phyloP scores from a whole-genome alignment of 1,140 invertebrate genomes.

The Saccostrea cuccullata region DNA sequence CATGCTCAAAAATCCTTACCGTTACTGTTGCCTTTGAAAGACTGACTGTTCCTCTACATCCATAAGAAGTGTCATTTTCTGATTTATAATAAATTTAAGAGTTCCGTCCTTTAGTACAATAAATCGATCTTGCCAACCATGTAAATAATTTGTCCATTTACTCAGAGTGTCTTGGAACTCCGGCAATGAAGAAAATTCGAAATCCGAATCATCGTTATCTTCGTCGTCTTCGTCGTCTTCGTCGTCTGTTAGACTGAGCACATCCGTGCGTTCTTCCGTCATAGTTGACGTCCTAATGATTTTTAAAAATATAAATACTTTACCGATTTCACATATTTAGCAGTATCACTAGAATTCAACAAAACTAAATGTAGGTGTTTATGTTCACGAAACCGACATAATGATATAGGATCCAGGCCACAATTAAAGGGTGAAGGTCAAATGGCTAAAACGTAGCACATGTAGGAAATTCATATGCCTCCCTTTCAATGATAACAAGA shows the following conservation, averaged over 20 bases:
- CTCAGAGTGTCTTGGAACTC: constrained; percentile 82
- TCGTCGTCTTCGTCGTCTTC: too few relatives aligned
- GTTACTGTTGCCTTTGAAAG: constrained; percentile 95
- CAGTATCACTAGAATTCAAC: not conserved
- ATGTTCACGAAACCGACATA: constrained; percentile 46
- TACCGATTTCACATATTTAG: not conserved
- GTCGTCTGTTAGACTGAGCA: constrained; percentile 76
- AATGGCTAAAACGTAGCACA: too few relatives aligned
- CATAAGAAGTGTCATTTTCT: constrained; percentile 94
- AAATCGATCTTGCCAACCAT: constrained; percentile 98
- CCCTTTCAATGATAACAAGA: too few relatives aligned
- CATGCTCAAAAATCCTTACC: constrained; percentile 81
- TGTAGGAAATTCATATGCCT: too few relatives aligned
- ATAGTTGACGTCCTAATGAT: too few relatives aligned
- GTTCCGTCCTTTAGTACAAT: constrained; percentile 97
- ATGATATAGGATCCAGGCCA: too few relatives aligned
- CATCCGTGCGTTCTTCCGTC: constrained; percentile 71
- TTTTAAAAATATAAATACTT: not conserved
- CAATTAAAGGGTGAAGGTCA: too few relatives aligned
- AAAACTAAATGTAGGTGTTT: constrained; percentile 47
- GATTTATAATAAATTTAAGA: constrained; percentile 98
- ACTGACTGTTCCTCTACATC: constrained; percentile 96
- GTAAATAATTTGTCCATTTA: constrained; percentile 99
- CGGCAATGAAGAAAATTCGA: constrained; percentile 68
- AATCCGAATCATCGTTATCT: constrained; percentile 75